Percentiles rank a stretch among this genome's conserved stretches.
Evolutionary conservation across 2,113 vertebrate species (phyloP).

Genomic region (Gopherus evgoodei): DNA sequence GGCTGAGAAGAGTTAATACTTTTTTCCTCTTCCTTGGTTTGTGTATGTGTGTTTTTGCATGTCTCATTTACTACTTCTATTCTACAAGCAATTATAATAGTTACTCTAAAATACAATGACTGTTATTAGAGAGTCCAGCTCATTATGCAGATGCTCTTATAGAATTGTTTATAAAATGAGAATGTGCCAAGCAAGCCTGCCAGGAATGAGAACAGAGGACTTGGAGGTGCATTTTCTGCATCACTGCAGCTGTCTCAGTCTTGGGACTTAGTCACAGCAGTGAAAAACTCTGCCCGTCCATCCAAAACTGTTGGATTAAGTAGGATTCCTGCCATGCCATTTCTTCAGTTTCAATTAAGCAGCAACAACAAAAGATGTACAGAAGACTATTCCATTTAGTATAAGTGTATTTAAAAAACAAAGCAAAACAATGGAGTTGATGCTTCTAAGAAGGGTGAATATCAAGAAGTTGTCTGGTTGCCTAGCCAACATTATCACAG

Average conservation of each 20-base stretch:
- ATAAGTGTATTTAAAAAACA: rapidly evolving
- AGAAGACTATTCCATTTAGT: background rate
- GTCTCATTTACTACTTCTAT: slow-evolving; percentile 39
- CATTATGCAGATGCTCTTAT: slow-evolving; percentile 31
- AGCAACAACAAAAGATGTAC: background rate
- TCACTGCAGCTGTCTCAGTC: background rate
- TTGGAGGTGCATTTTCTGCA: background rate
- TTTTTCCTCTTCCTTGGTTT: background rate
- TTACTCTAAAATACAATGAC: slow-evolving; percentile 27
- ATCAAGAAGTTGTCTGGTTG: background rate
- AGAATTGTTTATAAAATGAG: slow-evolving; percentile 26
- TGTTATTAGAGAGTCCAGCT: slow-evolving; percentile 29
- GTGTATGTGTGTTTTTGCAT: background rate
- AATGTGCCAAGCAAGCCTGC: slow-evolving; percentile 17
- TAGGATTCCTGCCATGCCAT: background rate
- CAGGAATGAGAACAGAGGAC: slow-evolving; percentile 26
- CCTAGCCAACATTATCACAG: rapidly evolving
- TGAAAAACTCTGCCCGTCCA: background rate
- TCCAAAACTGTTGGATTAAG: background rate
- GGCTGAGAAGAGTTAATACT: background rate
- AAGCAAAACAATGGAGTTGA: background rate
- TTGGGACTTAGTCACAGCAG: background rate
- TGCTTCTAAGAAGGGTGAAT: rapidly evolving
- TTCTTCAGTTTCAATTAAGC: background rate
- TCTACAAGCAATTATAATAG: slow-evolving; percentile 49